Evolutionary conservation across 1,140 invertebrate species (phyloP), one percentile per base, ranked within the genome.

Genomic region (Gonatopus flavifemur): DNA sequence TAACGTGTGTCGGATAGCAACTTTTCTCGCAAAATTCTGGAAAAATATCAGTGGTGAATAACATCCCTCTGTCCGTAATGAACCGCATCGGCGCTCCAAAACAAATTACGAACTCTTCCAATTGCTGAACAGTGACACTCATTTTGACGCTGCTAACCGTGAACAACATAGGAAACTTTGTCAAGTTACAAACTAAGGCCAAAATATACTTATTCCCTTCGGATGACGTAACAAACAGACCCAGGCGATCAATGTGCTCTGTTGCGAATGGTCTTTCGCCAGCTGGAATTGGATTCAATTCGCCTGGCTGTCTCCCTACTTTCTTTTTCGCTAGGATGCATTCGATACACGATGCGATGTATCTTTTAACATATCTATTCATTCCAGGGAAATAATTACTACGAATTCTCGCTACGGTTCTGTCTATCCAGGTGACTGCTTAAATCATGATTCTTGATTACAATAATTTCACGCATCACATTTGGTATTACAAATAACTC

Each of bases 231-330:
- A 57, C 41, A 12, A 67, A 59, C 1, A 63, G 64, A 0, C 60
- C 63, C 2, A 66, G 37, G 39, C 66, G 68, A 35, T 70, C 62
- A 6, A 67, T 28, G 33, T 69, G 62, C 5, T 69, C 12, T 1
- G 72, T 72, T 22, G 72, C 64, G 19, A 72, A 69, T 12, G 70
- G 66, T 1, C 58, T 38, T 9, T 54, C 39, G 2, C 51, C 19
- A 24, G 67, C 70, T 10, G 59, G 52, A 2, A 72, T 67, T 4
- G 55, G 54, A 37, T 69, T 61, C 9, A 69, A 28, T 10, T 45
- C 32, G 20, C 62, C 59, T 41, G 57, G 54, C 7, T 50, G 54
- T 30, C 44, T 41, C 2, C 60, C 69, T 8, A 24, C 2, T 3
- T 5, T n/a, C 0, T 9, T 9, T 28, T 46, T 46, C n/a, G 25